Base-by-base conservation (phyloP, 92 coral and sea anemone species). In the Virgularia gustaviana region DNA sequence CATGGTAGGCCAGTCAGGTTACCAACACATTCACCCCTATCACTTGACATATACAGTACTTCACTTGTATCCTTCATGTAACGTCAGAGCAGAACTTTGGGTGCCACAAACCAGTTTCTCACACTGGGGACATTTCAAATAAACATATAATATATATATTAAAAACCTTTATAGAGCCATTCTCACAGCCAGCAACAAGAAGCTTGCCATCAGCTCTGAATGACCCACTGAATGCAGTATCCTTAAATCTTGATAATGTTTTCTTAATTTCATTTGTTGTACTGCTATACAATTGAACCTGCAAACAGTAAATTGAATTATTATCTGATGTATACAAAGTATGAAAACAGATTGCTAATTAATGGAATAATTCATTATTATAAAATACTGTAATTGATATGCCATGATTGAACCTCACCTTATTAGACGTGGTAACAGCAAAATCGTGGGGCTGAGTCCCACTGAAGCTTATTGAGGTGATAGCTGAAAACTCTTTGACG, bases 161-260 rank as follows among this genome's bases (percentile, higher is more conserved):
- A n/a, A n/a, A n/a, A n/a, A 91, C 97, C 95, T 91, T 85, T 4
- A 86, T 81, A 36, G 71, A 45, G 34, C 91, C 88, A 83, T 71
- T 80, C 37, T 85, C 87, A 73, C 86, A 85, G 73, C 98, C 98
- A 27, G 96, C 90, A 13, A 92, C 83, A 44, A 92, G 36, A 49
- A 92, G 71, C 64, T 89, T 83, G 8, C 98, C 98, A 86, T 92
- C 98, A 52, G 41, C 65, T 15, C 98, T 89, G 31, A 92, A 92
- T 47, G 88, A 78, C 9, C 94, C 96, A 57, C 90, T 75, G 73
- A 81, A 82, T 12, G 95, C 98, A 49, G 65, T 63, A 43, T 86
- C 86, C 61, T 85, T 92, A 57, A 92, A 89, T 44, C 91, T 84
- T 33, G 98, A 86, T 39, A 92, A 82, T 36, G 90, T 81, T 59